Evolutionary conservation across 2,113 vertebrate species (phyloP).

Genomic region (Cygnus atratus): DNA sequence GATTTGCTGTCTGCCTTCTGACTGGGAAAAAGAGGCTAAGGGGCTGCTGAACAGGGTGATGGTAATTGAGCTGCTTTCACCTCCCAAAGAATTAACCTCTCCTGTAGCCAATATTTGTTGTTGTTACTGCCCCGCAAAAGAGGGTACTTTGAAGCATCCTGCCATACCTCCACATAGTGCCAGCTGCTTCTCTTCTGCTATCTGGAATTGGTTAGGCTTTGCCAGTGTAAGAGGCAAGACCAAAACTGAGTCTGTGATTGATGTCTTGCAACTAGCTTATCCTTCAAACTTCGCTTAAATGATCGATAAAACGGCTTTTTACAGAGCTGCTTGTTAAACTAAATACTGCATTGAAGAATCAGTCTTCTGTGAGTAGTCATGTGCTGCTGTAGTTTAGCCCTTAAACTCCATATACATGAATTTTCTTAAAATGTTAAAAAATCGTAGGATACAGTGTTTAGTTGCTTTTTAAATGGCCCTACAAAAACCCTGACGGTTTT

Average conservation of each 20-base stretch:
- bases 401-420: not conserved
- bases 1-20: not conserved
- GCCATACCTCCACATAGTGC: not conserved
- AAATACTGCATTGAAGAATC: not conserved
- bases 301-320: not conserved
- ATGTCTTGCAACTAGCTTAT: not conserved
- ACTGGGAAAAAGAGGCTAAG: not conserved
- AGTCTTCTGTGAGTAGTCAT: not conserved
- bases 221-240: not conserved
- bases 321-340: not conserved
- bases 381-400: not conserved
- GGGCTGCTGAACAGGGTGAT: not conserved
- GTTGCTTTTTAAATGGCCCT: not conserved
- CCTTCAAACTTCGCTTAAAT: not conserved
- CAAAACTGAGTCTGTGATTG: not conserved
- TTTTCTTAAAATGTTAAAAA: not conserved
- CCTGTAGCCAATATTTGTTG: not conserved
- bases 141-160: not conserved
- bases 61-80: not conserved
- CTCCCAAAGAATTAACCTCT: not conserved
- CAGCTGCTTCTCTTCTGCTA: not conserved
- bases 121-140: not conserved
- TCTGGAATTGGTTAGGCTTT: not conserved
- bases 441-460: rapidly evolving
- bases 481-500: not conserved